Percentiles rank a stretch among this genome's conserved stretches.
These are phyloP conservation scores for Mormyrus proboscirostris DNA, from an alignment of 2,797 vertebrate genomes.

Conservation along the genomic window DNA sequence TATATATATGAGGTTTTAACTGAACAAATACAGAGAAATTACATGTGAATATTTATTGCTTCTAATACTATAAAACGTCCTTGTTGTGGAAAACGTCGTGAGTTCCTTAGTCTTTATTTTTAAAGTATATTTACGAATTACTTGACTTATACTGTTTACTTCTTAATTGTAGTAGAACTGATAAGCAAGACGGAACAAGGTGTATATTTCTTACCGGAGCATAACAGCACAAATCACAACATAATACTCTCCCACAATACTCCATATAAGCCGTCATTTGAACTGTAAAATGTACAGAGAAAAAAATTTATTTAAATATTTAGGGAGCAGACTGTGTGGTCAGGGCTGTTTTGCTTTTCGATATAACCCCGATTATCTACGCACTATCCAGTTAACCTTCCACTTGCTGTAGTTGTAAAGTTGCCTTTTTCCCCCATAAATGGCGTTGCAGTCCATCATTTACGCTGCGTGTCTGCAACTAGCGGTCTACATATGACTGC, in stretches of 20 bases:
- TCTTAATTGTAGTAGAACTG: not conserved
- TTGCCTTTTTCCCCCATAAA: not conserved
- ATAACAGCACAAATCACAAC: not conserved
- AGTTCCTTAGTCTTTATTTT: constrained; percentile 31
- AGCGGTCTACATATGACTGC: not conserved
- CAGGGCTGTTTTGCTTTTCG: not conserved
- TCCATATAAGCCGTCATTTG: not conserved
- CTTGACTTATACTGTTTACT: not conserved
- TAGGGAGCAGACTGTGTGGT: not conserved
- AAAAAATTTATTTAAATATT: not conserved
- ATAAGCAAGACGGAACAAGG: not conserved
- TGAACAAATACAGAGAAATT: constrained; percentile 62
- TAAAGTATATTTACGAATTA: not conserved
- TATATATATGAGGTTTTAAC: constrained; percentile 62
- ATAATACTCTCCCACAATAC: not conserved
- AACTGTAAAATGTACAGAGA: not conserved
- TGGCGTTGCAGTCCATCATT: not conserved
- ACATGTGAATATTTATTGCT: constrained; percentile 80
- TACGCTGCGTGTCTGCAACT: not conserved
- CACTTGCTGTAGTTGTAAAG: not conserved
- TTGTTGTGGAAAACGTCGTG: constrained; percentile 58
- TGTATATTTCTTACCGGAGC: not conserved
- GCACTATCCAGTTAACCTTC: not conserved
- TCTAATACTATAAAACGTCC: constrained; percentile 74
- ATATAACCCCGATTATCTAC: not conserved